Conservation (phyloP, 2,888 invertebrate genomes). For the Archips crataeganus region DNA sequence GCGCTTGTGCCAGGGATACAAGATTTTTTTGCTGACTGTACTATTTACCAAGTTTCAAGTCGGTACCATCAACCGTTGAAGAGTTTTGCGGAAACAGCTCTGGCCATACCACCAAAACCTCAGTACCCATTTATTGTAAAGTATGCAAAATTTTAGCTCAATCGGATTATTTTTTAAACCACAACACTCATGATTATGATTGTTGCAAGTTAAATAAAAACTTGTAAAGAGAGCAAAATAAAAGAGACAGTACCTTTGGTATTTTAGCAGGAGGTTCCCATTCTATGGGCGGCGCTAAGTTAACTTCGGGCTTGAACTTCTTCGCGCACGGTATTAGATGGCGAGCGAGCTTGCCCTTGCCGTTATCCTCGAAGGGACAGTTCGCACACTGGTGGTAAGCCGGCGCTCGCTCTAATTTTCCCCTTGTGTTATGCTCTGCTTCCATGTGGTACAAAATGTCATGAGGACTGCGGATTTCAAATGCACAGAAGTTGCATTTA, state of each 20-base stretch:
- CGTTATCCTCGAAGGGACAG: slow-evolving; percentile 97
- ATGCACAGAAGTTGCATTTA: slow-evolving; percentile 94
- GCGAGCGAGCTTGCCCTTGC: slow-evolving; percentile 95
- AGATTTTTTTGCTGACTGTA: no score
- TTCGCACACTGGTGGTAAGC: slow-evolving; percentile 96
- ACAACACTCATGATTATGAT: no score
- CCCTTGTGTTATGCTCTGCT: slow-evolving; percentile 93
- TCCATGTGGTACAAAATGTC: slow-evolving; percentile 97
- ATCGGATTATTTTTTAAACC: no score
- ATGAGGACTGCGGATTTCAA: slow-evolving; percentile 93
- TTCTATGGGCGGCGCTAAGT: slow-evolving; percentile 94
- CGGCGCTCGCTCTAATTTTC: slow-evolving; percentile 93
- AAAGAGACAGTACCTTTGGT: slow-evolving; percentile 86
- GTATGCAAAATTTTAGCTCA: no score
- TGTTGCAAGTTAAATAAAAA: no score
- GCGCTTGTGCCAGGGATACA: no score
- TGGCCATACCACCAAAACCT: no score
- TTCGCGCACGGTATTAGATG: slow-evolving; percentile 95
- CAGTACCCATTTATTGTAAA: no score
- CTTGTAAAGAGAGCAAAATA: no score
- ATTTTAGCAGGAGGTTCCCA: slow-evolving; percentile 98
- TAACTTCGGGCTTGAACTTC: slow-evolving; percentile 94
- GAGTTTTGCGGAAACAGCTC: no score
- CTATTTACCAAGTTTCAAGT: no score
- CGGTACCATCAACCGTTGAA: no score